Base-by-base conservation (phyloP, 1,140 invertebrate genomes). In the Agrilus planipennis region DNA sequence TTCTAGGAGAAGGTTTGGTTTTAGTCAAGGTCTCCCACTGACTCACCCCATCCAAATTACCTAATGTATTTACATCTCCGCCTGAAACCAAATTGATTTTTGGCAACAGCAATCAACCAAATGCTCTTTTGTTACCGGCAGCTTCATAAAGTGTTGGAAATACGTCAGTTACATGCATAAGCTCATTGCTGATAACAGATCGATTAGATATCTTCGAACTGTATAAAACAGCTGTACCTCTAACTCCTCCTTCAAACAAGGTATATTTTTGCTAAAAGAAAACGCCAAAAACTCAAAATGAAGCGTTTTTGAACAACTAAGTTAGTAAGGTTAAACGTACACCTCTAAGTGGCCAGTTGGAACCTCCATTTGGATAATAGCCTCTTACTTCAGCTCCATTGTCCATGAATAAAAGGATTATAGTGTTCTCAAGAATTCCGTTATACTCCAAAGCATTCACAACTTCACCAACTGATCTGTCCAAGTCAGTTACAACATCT, bases 81-180 rank as follows among this genome's bases (percentile, higher is more conserved):
- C 70, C 71, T 50, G 58, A 23, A 32, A 44, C 22, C 30, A 11
- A 34, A 35, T 28, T 34, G 11, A 41, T 16, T 39, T 4, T 40
- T 9, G 21, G 12, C 19, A 39, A 4, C 19, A 42, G 32, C 23
- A 34, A 29, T 27, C 20, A 18, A 15, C 29, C 21, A 39, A 42
- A n/a, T 32, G 31, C 6, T 3, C 31, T 44, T 28, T 34, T 39
- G 21, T 21, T 71, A 25, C 78, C 80, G 6, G 76, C 77, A 0
- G 76, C 75, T 30, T 64, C 59, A 30, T 80, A 65, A 0, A 95
- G 54, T 0, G 90, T 94, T 1, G 91, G 89, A 17, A 94, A 56
- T 86, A 89, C 92, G 63, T 95, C 91, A 1, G 70, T 70, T 6
- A 94, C 77, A 55, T 93, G 87, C 54, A 93, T 70, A 22, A 79